Percentiles rank a stretch among this genome's conserved stretches.
Evolutionary conservation across 2,888 invertebrate genomes (phyloP).

Genomic region (Azorinus chamasolen): DNA sequence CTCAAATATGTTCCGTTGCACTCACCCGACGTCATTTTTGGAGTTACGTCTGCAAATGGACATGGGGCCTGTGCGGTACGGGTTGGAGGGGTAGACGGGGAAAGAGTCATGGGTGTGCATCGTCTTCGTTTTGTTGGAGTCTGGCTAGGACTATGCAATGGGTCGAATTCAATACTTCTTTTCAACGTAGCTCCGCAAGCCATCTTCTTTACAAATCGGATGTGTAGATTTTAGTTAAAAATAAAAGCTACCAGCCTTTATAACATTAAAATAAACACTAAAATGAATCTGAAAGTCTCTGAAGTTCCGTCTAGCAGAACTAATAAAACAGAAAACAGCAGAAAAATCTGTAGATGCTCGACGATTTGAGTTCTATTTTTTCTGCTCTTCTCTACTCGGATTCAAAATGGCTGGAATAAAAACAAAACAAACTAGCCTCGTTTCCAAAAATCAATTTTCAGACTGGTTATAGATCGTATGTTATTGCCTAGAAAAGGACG

Average conservation of each 20-base stretch:
- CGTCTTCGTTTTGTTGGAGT: conserved; percentile 95
- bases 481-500: too few species aligned
- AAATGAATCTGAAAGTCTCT: too few species aligned
- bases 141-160: conserved; percentile 90
- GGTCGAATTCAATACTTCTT: conserved; percentile 98
- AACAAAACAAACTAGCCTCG: conserved; percentile 33
- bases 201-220: conserved; percentile 88
- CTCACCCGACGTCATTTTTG: conserved; percentile 95
- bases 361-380: too few species aligned
- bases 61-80: conserved; percentile 90
- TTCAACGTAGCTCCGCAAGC: conserved; percentile 98
- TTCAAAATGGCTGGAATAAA: conserved; percentile 48
- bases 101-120: conserved; percentile 95
- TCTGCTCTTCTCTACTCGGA: background rate
- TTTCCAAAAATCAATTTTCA: background rate
- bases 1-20: too few species aligned
- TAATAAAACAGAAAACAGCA: too few species aligned
- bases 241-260: too few species aligned
- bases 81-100: conserved; percentile 88
- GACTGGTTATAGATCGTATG: too few species aligned
- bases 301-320: too few species aligned
- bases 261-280: too few species aligned
- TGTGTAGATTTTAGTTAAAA: too few species aligned
- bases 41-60: conserved; percentile 93
- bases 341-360: background rate